Evolutionary conservation across 2,113 vertebrate genomes (phyloP).

Genomic region (Indri indri): DNA sequence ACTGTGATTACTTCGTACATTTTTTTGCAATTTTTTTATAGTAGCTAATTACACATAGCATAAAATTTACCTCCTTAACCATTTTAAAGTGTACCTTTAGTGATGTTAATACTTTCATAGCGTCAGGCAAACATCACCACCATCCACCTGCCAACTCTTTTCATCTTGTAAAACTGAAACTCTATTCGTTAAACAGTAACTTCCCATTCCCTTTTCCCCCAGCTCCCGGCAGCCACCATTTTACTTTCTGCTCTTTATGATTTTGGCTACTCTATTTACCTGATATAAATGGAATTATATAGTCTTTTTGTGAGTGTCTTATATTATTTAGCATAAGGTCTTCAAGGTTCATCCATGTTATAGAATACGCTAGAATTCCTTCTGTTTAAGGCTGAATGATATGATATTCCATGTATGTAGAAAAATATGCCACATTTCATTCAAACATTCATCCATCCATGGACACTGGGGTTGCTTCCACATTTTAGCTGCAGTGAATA

Average conservation of each 20-base stretch:
- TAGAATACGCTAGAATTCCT: background rate
- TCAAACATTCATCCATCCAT: background rate
- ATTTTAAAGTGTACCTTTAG: background rate
- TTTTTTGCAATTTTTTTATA: background rate
- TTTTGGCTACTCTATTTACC: background rate
- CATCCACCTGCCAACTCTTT: background rate
- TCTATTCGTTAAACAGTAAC: background rate
- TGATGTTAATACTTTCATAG: background rate
- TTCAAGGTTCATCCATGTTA: background rate
- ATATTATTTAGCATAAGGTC: background rate
- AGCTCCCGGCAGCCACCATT: too few species aligned
- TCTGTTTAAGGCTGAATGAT: background rate
- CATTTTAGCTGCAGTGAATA: background rate
- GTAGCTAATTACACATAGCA: background rate
- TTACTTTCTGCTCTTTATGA: background rate
- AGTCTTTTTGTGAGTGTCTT: background rate
- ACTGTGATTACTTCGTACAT: background rate
- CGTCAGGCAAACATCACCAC: background rate
- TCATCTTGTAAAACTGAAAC: background rate
- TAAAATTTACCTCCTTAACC: background rate
- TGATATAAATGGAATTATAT: background rate
- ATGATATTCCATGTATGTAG: background rate
- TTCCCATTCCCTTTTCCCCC: background rate
- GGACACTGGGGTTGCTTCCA: background rate
- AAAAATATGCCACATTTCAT: background rate